Percentiles rank a stretch among this genome's conserved stretches.
Evolutionary conservation across 2,113 vertebrate species (phyloP).

Genomic region (Oncorhynchus clarkii): DNA sequence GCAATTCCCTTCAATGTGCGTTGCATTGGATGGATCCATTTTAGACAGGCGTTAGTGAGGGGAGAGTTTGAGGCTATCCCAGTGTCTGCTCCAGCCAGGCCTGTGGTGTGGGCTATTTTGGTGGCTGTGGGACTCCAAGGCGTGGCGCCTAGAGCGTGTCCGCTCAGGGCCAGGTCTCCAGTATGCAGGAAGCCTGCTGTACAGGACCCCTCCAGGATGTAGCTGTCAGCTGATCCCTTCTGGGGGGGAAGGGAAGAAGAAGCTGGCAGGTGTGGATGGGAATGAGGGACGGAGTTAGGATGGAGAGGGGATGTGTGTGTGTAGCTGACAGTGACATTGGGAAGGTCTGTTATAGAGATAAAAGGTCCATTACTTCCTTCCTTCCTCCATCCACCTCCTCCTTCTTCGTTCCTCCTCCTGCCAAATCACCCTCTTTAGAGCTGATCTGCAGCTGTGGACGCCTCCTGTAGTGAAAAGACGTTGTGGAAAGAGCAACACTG

Average conservation of each 20-base stretch:
- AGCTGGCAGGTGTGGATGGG: constrained; percentile 61
- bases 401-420: constrained; percentile 6
- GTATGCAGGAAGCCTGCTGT: neutral
- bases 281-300: constrained; percentile 8
- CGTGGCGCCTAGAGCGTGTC: neutral
- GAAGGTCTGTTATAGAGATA: constrained; percentile 59
- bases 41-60: neutral
- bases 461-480: constrained; percentile 15
- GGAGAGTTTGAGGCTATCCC: neutral
- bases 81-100: neutral
- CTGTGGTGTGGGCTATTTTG: neutral
- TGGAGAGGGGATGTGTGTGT: neutral
- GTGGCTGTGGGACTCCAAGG: constrained; percentile 4
- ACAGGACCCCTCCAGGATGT: neutral
- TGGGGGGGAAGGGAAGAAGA: constrained; percentile 11
- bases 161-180: neutral
- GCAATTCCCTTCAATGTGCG: too few species aligned
- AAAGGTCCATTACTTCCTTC: constrained; percentile 12
- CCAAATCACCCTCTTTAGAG: constrained; percentile 16
- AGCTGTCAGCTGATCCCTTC: neutral
- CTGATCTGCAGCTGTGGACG: constrained; percentile 46
- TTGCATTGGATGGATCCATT: too few species aligned
- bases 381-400: constrained; percentile 5
- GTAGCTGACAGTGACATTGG: constrained; percentile 43
- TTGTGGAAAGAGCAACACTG: constrained; percentile 10